phyloP scores from a whole-genome alignment of 2,797 vertebrate genomes.

The Sardinella longiceps region DNA sequence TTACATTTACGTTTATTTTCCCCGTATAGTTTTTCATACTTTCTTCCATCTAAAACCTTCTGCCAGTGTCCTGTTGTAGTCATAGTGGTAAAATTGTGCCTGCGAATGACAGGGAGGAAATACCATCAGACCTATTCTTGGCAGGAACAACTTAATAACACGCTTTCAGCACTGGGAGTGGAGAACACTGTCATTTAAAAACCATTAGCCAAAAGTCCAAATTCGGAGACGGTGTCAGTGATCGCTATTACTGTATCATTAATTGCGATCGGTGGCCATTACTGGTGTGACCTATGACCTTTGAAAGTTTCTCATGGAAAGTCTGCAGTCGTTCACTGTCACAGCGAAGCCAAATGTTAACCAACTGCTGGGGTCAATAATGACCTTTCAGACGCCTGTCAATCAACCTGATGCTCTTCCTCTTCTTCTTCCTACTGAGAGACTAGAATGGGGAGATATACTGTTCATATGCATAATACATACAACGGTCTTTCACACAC shows the following conservation, averaged over 20 bases:
- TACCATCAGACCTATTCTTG: conserved; percentile 62
- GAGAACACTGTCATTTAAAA: conserved; percentile 68
- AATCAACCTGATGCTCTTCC: conserved; percentile 40
- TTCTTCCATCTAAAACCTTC: not conserved
- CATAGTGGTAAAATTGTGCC: not conserved
- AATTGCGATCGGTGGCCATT: conserved; percentile 67
- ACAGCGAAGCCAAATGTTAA: conserved; percentile 45
- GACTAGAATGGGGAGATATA: not conserved
- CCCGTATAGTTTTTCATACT: not conserved
- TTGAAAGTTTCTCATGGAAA: conserved; percentile 53
- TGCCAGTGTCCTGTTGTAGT: not conserved
- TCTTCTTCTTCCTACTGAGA: conserved; percentile 36
- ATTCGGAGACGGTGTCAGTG: conserved; percentile 54
- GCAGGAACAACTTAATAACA: conserved; percentile 66
- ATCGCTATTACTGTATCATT: conserved; percentile 66
- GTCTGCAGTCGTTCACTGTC: conserved; percentile 50
- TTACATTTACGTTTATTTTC: not conserved
- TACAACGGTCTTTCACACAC: not conserved
- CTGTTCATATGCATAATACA: no score
- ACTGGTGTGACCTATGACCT: conserved; percentile 68
- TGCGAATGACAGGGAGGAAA: conserved; percentile 42
- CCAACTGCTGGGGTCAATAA: conserved; percentile 54
- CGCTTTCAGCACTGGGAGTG: conserved; percentile 62
- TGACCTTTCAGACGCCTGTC: conserved; percentile 39
- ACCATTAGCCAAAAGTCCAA: conserved; percentile 65